A percentile compares a stretch with the other conserved stretches of the same genome.
phyloP scores from a whole-genome alignment of 1,140 invertebrate genomes.

The Cryptotermes secundus region DNA sequence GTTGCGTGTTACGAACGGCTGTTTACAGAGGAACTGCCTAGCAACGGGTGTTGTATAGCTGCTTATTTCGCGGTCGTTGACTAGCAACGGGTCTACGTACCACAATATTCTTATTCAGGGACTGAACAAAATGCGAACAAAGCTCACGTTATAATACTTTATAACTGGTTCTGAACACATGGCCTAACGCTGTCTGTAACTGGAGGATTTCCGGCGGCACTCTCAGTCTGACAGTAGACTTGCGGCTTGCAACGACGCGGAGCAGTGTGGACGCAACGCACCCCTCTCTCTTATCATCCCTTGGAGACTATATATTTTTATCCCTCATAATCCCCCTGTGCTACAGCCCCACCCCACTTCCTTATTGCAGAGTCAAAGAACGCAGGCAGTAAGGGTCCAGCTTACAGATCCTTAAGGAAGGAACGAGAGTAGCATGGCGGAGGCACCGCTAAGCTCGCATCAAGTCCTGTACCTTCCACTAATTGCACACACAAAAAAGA shows the following conservation, averaged over 20 bases:
- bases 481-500: slow-evolving; percentile 6
- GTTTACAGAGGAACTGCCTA: too few relatives aligned
- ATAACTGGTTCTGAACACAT: too few relatives aligned
- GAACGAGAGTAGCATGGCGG: not conserved
- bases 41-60: too few relatives aligned
- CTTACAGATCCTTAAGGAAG: slow-evolving; percentile 16
- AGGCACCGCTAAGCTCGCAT: not conserved
- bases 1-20: too few relatives aligned
- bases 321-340: not conserved
- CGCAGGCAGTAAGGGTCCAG: not conserved
- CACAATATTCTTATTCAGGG: too few relatives aligned
- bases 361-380: not conserved
- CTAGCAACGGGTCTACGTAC: too few relatives aligned
- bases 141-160: not conserved
- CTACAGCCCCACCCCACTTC: not conserved
- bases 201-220: too few relatives aligned
- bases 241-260: too few relatives aligned
- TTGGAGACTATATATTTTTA: not conserved
- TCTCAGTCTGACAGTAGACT: too few relatives aligned
- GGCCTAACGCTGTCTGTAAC: too few relatives aligned
- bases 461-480: not conserved
- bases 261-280: not conserved
- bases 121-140: not conserved
- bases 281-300: not conserved
- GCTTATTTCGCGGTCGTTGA: too few relatives aligned